These are phyloP conservation scores for Protosalanx chinensis DNA, from an alignment of 2,797 vertebrate species.

Conservation along the genomic window DNA sequence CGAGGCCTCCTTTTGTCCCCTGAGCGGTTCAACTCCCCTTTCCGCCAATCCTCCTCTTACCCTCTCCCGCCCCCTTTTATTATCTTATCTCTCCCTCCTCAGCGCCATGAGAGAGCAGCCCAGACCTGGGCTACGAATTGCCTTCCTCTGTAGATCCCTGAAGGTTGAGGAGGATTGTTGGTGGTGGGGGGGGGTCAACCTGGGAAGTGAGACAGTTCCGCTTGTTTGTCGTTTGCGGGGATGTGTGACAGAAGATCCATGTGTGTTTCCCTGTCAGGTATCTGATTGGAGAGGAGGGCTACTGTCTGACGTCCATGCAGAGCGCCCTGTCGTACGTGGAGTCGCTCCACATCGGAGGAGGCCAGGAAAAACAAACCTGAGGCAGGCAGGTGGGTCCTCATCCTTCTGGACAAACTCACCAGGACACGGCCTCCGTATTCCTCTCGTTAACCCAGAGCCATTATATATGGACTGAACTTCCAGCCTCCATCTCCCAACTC, in stretches of 20 bases:
- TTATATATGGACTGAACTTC: background rate
- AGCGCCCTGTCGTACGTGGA: slow-evolving; percentile 88
- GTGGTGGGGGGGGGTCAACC: background rate
- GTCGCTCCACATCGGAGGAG: slow-evolving; percentile 67
- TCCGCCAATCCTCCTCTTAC: background rate
- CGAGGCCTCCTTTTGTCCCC: background rate
- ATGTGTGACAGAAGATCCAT: background rate
- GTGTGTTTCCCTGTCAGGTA: slow-evolving; percentile 69
- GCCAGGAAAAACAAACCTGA: slow-evolving; percentile 51
- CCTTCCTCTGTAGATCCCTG: background rate
- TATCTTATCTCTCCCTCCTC: background rate
- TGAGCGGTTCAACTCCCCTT: background rate
- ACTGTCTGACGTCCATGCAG: slow-evolving; percentile 93
- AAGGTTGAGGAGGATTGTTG: background rate
- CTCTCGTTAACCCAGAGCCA: too few species aligned
- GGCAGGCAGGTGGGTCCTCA: slow-evolving; percentile 45
- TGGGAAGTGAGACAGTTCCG: too few species aligned
- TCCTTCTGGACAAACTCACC: too few species aligned
- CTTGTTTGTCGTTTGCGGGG: background rate
- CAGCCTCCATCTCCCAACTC: too few species aligned
- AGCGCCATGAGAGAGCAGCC: background rate
- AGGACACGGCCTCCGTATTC: too few species aligned
- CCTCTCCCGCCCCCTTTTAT: background rate
- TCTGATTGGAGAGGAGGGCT: slow-evolving; percentile 93
- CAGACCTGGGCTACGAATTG: too few species aligned